phyloP scores from a whole-genome alignment of 2,888 invertebrate genomes.

The Sacculina carcini region DNA sequence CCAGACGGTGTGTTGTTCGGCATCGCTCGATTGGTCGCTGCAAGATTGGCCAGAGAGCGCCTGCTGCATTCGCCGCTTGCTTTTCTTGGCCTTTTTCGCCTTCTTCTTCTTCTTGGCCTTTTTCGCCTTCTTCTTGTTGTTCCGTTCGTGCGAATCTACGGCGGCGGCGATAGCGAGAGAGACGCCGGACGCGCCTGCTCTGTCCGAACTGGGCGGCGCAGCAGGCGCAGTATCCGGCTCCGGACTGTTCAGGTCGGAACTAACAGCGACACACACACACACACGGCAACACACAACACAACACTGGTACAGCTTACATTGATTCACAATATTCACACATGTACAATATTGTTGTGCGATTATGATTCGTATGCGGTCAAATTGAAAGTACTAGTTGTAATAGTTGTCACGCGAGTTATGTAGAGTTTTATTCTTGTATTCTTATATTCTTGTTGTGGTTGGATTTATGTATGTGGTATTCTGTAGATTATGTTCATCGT shows the following conservation, averaged over 20 bases:
- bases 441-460: too few species aligned
- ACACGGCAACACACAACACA: neutral
- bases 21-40: slow-evolving; percentile 12
- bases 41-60: slow-evolving; percentile 9
- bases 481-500: neutral
- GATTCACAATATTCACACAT: neutral
- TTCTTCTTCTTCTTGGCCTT: slow-evolving; percentile 16
- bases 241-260: slow-evolving; percentile 11
- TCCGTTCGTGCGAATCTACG: neutral
- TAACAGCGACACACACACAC: neutral
- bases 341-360: neutral
- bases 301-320: neutral
- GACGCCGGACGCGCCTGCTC: neutral
- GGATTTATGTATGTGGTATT: neutral
- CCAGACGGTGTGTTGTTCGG: slow-evolving; percentile 9
- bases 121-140: slow-evolving; percentile 8
- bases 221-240: slow-evolving; percentile 5
- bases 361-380: too few species aligned
- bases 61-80: slow-evolving; percentile 11
- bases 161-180: neutral
- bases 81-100: slow-evolving; percentile 18
- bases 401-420: too few species aligned
- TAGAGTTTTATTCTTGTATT: too few species aligned
- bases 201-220: neutral
- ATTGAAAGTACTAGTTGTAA: too few species aligned